phyloP scores from a whole-genome alignment of 2,888 invertebrate species.

The Drosophila stalkeri region DNA sequence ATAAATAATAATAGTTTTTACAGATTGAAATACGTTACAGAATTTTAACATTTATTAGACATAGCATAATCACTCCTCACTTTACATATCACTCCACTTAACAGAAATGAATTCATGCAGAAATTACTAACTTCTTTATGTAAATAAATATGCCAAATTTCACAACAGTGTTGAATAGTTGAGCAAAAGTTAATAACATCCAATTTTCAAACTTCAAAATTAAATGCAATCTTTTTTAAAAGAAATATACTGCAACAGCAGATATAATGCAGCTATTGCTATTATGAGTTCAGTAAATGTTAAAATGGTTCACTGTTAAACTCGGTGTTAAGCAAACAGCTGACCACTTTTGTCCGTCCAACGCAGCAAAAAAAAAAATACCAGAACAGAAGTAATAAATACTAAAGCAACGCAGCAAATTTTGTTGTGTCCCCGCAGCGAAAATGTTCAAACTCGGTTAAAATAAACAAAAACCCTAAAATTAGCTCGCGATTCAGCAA shows the following conservation, averaged over 20 bases:
- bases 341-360: slow-evolving; percentile 31
- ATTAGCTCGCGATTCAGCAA: slow-evolving; percentile 28
- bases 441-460: slow-evolving; percentile 66
- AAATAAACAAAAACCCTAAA: slow-evolving; percentile 36
- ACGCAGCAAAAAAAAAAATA: slow-evolving; percentile 55
- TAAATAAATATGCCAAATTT: neutral
- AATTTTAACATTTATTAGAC: neutral
- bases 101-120: neutral
- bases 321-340: slow-evolving; percentile 38
- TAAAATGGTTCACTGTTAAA: slow-evolving; percentile 16
- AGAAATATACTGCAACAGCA: neutral
- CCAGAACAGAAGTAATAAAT: slow-evolving; percentile 52
- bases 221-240: neutral
- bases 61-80: slow-evolving; percentile 1
- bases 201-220: neutral
- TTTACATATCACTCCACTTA: slow-evolving; percentile 7
- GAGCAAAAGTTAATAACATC: neutral
- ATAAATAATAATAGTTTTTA: neutral
- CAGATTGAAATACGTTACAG: neutral
- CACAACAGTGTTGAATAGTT: too few relatives aligned
- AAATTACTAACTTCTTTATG: neutral
- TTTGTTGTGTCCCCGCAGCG: slow-evolving; percentile 52
- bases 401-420: slow-evolving; percentile 59
- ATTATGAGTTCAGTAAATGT: slow-evolving; percentile 13
- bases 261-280: neutral